Evolutionary conservation across 2,797 vertebrate genomes (phyloP).

Genomic region (Phalanger gymnotis): DNA sequence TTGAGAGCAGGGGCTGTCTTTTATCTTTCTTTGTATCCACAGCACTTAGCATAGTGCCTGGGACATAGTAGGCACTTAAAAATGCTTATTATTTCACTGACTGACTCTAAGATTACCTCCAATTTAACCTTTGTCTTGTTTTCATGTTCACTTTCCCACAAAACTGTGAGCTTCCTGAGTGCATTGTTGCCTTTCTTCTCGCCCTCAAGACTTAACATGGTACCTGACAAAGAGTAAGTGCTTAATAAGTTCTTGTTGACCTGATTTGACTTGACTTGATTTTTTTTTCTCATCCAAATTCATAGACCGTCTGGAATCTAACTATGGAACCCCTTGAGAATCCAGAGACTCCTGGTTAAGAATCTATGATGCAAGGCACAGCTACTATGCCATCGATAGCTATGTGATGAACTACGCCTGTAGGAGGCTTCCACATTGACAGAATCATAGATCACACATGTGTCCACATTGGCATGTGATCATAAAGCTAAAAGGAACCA

Average conservation of each 20-base stretch:
- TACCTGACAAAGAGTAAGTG: neutral
- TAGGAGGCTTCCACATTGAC: neutral
- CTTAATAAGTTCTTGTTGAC: neutral
- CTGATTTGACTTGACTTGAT: neutral
- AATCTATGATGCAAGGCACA: neutral
- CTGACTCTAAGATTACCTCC: neutral
- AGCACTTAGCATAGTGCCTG: neutral
- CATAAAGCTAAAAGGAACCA: neutral
- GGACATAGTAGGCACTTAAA: neutral
- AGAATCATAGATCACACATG: neutral
- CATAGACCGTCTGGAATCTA: neutral
- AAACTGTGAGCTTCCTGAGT: neutral
- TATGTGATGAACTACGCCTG: neutral
- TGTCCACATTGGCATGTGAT: neutral
- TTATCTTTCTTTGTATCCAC: neutral
- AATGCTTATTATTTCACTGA: neutral
- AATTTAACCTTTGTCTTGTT: neutral
- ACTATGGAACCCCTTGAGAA: neutral
- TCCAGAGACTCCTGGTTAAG: neutral
- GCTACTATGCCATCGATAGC: neutral
- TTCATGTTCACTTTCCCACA: neutral
- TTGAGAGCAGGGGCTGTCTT: neutral
- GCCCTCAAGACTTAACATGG: neutral
- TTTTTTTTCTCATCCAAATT: neutral
- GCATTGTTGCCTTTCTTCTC: neutral